phyloP scores from a whole-genome alignment of 2,888 invertebrate genomes.

The Limenitis camilla region DNA sequence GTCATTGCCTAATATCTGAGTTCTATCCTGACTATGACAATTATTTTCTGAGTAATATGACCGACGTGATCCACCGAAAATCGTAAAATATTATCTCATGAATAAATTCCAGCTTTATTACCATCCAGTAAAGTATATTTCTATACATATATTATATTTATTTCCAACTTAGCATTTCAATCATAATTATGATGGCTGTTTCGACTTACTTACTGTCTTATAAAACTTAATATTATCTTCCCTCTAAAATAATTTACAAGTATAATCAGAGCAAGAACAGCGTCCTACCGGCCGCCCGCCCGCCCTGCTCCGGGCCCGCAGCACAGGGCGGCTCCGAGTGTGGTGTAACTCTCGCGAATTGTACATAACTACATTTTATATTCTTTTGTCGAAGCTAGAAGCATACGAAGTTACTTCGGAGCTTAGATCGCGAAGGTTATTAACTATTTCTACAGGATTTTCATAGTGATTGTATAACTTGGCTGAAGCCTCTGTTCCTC shows the following conservation, averaged over 20 bases:
- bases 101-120: neutral
- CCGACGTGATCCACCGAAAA: neutral
- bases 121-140: neutral
- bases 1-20: too few relatives aligned
- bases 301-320: neutral
- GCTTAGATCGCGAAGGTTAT: neutral
- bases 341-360: slow-evolving; percentile 1
- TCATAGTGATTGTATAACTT: neutral
- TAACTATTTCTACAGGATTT: slow-evolving; percentile 4
- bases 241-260: slow-evolving; percentile 2
- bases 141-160: neutral
- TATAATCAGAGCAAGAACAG: neutral
- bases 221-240: slow-evolving; percentile 1
- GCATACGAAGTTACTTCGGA: slow-evolving; percentile 1
- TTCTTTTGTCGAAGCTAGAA: slow-evolving; percentile 2
- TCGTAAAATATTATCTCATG: neutral
- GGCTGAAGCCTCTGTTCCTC: neutral
- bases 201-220: neutral
- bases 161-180: neutral
- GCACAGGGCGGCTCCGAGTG: neutral
- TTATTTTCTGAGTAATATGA: neutral
- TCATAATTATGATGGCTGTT: neutral
- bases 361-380: slow-evolving; percentile 7
- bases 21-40: neutral
- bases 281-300: neutral